A percentile compares a stretch with the other conserved stretches of the same genome.
Evolutionary conservation across 1,140 invertebrate genomes (phyloP).

Genomic region (Neomicropteryx cornuta): DNA sequence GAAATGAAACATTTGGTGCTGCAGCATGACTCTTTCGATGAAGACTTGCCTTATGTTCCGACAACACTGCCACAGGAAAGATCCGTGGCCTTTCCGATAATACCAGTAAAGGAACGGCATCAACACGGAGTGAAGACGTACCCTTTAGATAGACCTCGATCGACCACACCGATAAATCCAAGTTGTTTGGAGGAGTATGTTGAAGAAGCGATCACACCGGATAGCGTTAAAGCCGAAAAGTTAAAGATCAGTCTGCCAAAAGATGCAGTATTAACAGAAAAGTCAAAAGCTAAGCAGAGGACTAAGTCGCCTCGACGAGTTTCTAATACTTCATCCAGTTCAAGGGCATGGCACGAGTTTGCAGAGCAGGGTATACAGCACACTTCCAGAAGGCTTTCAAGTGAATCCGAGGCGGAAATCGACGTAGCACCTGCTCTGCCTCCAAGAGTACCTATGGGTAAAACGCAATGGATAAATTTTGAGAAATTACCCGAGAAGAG

Average conservation of each 20-base stretch:
- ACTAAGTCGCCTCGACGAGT: conserved; percentile 35
- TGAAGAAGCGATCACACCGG: conserved; percentile 30
- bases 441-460: conserved; percentile 34
- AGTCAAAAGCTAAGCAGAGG: conserved; percentile 20
- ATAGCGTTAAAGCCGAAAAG: conserved; percentile 41
- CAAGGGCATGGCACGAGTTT: conserved; percentile 51
- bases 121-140: conserved; percentile 60
- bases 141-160: conserved; percentile 74
- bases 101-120: conserved; percentile 67
- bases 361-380: conserved; percentile 45
- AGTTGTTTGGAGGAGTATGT: conserved; percentile 64
- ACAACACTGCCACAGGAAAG: conserved; percentile 75
- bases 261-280: conserved; percentile 34
- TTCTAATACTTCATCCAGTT: conserved; percentile 27
- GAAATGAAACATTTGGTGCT: conserved; percentile 67
- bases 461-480: conserved; percentile 69
- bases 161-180: conserved; percentile 71
- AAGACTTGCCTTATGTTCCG: conserved; percentile 76
- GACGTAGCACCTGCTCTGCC: conserved; percentile 37
- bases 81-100: conserved; percentile 65
- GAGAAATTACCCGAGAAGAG: conserved; percentile 71
- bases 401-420: conserved; percentile 10
- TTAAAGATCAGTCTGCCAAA: conserved; percentile 58
- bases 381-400: conserved; percentile 11
- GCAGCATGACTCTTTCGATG: conserved; percentile 74